Evolutionary conservation across 2,113 vertebrate genomes (phyloP), one percentile per base, ranked within the genome.

Genomic region (Sclerurus mexicanus): DNA sequence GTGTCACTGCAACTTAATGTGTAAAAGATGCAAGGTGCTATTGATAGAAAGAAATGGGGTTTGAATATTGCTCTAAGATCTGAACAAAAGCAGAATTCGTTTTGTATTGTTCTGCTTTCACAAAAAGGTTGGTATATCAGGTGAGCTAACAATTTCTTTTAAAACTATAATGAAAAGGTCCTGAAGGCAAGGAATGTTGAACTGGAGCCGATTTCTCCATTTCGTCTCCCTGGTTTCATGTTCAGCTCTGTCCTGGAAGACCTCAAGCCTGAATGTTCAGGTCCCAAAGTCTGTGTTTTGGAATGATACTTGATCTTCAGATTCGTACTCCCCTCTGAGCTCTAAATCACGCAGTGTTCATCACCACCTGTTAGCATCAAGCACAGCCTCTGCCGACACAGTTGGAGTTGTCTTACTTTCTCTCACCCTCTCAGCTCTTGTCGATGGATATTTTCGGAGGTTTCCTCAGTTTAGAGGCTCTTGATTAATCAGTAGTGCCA

Each of bases 241-340:
- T 76, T 85, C 78, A 53, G 13, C n/a, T 83, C 74, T 42, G 18
- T 74, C 85, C 67, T 93, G 76, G 52, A 93, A 93, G 49, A 62
- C 37, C 82, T 81, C 42, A 33, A 62, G 39, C 50, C 55, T 0
- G 1, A 79, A 79, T 53, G 9, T 74, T 79, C 50, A 52, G 47
- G 50, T 77, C 87, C 68, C 64, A 64, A 91, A 91, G 67, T n/a
- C 50, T 84, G 82, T 77, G 72, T 93, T 95, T 94, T 96, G 93
- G 87, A 96, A 95, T 0, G 94, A 94, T 30, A 96, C 82, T 93
- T 95, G 91, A 97, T 96, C 93, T 91, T 86, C 79, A 55, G 79
- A 91, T 93, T 96, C 93, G 79, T 33, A 6, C 82, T 91, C 39
- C 46, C 3, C 37, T 89, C 39, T 71, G 31, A 78, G 84, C 72